These are phyloP conservation scores for Pipra filicauda DNA, from an alignment of 2,113 vertebrate species.

Conservation along the genomic window DNA sequence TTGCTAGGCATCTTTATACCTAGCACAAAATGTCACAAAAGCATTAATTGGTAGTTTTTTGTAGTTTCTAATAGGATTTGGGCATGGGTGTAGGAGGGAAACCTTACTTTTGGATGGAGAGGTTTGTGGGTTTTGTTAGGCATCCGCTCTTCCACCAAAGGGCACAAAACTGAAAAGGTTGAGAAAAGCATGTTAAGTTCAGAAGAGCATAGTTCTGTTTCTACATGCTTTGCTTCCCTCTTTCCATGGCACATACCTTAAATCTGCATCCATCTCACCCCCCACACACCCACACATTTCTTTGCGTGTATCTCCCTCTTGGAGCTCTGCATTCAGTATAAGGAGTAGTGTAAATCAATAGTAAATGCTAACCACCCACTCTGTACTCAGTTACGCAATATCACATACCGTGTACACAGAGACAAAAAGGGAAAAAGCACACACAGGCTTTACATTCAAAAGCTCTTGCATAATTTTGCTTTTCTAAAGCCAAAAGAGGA, in stretches of 20 bases:
- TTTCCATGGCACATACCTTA: background rate
- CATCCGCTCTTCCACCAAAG: background rate
- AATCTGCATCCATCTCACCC: background rate
- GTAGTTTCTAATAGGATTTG: background rate
- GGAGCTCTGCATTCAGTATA: conserved; percentile 61
- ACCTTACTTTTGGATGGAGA: background rate
- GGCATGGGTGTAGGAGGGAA: background rate
- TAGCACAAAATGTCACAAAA: background rate
- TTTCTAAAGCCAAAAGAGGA: conserved; percentile 69
- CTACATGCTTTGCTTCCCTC: background rate
- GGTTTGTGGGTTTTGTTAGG: background rate
- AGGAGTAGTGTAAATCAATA: conserved; percentile 74
- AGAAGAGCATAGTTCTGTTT: background rate
- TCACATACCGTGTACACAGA: conserved; percentile 69
- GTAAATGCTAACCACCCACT: conserved; percentile 76
- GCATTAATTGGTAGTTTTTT: background rate
- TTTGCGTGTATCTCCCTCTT: background rate
- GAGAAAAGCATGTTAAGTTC: background rate
- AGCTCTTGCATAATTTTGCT: conserved; percentile 79
- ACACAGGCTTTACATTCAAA: conserved; percentile 79
- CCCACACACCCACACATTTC: background rate
- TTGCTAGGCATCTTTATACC: background rate
- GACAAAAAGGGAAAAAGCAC: conserved; percentile 78
- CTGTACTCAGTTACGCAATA: conserved; percentile 72
- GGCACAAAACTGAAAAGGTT: background rate